Base-by-base conservation (phyloP, 1,140 invertebrate genomes). In the Belonocnema kinseyi region DNA sequence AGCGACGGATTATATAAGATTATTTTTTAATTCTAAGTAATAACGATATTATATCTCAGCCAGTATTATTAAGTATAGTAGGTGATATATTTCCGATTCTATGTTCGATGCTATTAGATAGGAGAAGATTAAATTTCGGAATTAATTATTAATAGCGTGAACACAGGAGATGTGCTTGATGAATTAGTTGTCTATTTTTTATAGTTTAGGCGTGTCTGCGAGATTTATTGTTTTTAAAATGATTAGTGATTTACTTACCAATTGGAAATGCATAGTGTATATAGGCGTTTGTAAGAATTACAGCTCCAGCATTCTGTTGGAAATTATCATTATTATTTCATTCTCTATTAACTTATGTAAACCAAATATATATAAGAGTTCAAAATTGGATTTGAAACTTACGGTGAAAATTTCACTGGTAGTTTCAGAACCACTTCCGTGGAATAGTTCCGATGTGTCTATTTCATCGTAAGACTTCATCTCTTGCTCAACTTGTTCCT, bases 251-350 rank as follows among this genome's bases (percentile, higher is more conserved):
- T 76, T 88, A 94, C 94, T 94, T 93, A 95, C 95, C 87, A 80
- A 93, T 90, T 54, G 93, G 93, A 66, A 92, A 91, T 76, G 92
- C 90, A 75, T 93, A 91, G 77, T 93, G 92, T 4, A 95, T 91
- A 76, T 93, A 91, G 77, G 94, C 95, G 88, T 97, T 97, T 11
- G 96, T 96, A 58, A 97, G 85, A 52, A 97, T 92, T 7, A 96
- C 93, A 3, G 96, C 93, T 66, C 96, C 96, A 50, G 95, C 94
- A 91, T 96, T 95, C 95, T 97, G 88, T 82, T 19, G 72, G 50
- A 83, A 74, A 85, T 77, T 40, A 54, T 66, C 61, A 70, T 80
- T 77, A 74, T 7, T 16, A 50, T 66, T 46, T 40, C 11, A 16
- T 16, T 26, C 13, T 33, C 10, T 33, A 14, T 40, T 46, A 10